Base-by-base conservation (phyloP, 1,140 invertebrate genomes). In the Sitobion miscanthi region DNA sequence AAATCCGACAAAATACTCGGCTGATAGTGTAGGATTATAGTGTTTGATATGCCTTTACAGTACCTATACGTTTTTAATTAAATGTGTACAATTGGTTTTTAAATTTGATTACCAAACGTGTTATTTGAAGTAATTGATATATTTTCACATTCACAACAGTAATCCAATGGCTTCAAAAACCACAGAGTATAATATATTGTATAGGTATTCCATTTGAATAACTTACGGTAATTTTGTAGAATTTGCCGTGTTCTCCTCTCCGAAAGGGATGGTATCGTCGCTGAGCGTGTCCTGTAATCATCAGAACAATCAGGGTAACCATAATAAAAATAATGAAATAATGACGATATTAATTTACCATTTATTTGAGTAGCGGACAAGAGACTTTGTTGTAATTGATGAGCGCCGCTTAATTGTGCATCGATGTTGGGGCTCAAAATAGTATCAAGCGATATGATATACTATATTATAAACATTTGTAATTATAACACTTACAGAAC, bases 261-360 rank as follows among this genome's bases (percentile, higher is more conserved):
- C 98, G 94, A 98, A 98, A 30, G 97, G 97, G 94, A 98, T 96
- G 25, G 97, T 98, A 95, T 98, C 98, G 95, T 98, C 97, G 77
- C 93, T 94, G 94, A 94, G 94, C 94, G 94, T 91, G 96, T 95
- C 62, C 62, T 69, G 25, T 69, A 14, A 0, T 69, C 25, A 69
- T 17, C 62, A n/a, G n/a, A 69, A n/a, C 30, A 17, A 69, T n/a
- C 30, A 62, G 2, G 11, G 3, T 62, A 30, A 62, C 9, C 57
- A 62, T 62, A 23, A 62, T 30, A 8, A 25, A 57, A 11, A 11
- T 52, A 57, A 25, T 25, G 25, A 14, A 1, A n/a, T 69, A n/a
- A n/a, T n/a, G 14, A 17, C 30, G 14, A 69, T 69, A 69, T 69
- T 17, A 0, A 69, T 30, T 69, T 69, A 69, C 62, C 62, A 69